Evolutionary conservation across 1,140 invertebrate species (phyloP).

Genomic region (Solenopsis fugax): DNA sequence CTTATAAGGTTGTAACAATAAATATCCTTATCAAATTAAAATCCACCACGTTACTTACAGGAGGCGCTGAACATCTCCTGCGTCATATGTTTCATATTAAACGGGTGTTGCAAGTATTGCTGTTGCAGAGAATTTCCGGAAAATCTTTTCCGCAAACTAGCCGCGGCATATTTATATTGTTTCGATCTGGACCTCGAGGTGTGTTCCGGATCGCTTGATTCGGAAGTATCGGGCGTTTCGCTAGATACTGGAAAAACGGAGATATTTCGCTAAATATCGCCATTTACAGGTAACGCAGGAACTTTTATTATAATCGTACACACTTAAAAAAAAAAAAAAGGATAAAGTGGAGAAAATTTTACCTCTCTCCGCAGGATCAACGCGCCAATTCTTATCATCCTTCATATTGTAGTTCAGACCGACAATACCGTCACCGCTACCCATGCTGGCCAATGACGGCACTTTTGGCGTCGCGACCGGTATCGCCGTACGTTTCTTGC

Average conservation of each 20-base stretch:
- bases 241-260: slow-evolving; percentile 82
- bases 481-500: slow-evolving; percentile 92
- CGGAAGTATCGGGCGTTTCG: slow-evolving; percentile 84
- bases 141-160: slow-evolving; percentile 83
- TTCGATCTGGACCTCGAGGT: slow-evolving; percentile 81
- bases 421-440: slow-evolving; percentile 82
- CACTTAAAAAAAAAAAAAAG: neutral
- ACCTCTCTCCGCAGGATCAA: slow-evolving; percentile 83
- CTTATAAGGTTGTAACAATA: neutral
- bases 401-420: slow-evolving; percentile 83
- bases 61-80: slow-evolving; percentile 84
- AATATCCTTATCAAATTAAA: slow-evolving; percentile 2
- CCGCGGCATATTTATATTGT: slow-evolving; percentile 81
- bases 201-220: slow-evolving; percentile 85
- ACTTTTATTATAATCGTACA: neutral
- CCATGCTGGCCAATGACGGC: slow-evolving; percentile 87
- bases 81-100: slow-evolving; percentile 84
- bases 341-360: slow-evolving; percentile 42
- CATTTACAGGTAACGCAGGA: neutral
- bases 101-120: slow-evolving; percentile 83
- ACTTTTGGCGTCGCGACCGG: slow-evolving; percentile 95
- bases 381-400: slow-evolving; percentile 85
- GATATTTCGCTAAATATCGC: neutral
- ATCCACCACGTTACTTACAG: slow-evolving; percentile 76
- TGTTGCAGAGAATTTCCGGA: slow-evolving; percentile 82